phyloP scores from a whole-genome alignment of 1,140 invertebrate species.

The Magallana angulata region DNA sequence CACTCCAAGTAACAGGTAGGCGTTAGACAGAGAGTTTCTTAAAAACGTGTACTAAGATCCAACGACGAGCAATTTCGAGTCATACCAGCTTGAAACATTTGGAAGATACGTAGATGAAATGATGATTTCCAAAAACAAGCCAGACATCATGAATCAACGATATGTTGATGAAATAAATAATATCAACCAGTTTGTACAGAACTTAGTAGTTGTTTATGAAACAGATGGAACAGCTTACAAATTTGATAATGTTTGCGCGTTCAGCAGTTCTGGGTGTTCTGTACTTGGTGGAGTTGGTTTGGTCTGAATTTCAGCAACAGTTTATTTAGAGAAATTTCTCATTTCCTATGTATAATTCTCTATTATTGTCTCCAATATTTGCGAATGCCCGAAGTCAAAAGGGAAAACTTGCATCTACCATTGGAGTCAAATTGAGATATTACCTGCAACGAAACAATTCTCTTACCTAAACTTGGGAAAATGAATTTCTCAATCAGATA shows the following conservation, averaged over 20 bases:
- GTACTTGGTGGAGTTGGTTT: slow-evolving; percentile 23
- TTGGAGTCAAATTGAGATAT: slow-evolving; percentile 2
- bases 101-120: slow-evolving; percentile 39
- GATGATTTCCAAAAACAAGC: background rate
- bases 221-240: background rate
- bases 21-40: slow-evolving; percentile 26
- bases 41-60: slow-evolving; percentile 16
- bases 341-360: background rate
- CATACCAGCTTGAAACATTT: background rate
- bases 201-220: background rate
- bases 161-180: slow-evolving; percentile 15
- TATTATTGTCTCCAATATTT: slow-evolving; percentile 1
- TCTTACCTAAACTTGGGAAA: slow-evolving; percentile 42
- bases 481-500: slow-evolving; percentile 2
- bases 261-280: background rate
- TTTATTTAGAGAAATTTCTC: background rate
- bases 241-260: slow-evolving; percentile 39
- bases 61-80: slow-evolving; percentile 22
- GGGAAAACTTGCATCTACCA: background rate
- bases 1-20: slow-evolving; percentile 45
- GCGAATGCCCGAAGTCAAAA: background rate
- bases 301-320: background rate
- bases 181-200: background rate
- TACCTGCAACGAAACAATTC: slow-evolving; percentile 38
- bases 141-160: slow-evolving; percentile 27